Evolutionary conservation across 2,797 vertebrate genomes (phyloP), one percentile per base, ranked within the genome.

Genomic region (Pantherophis vulpinus): DNA sequence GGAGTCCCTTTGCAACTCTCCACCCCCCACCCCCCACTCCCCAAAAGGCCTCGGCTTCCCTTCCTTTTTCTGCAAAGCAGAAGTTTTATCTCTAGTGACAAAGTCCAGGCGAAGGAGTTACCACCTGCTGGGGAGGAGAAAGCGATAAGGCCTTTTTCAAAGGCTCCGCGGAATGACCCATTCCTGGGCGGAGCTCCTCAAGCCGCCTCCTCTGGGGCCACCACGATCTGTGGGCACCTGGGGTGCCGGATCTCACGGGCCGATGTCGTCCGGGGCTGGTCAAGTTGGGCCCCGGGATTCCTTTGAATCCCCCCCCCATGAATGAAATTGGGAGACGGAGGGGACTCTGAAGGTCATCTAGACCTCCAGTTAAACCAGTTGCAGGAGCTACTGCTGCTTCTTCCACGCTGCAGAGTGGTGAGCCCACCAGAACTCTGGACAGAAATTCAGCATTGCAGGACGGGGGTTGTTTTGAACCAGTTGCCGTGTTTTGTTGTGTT

Each of bases 241-340:
- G 25, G 32, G 32, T 27, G 32, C 59, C 59, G 9, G 16, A 23
- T 47, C 59, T 74, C 25, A 4, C 2, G 8, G 25, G 13, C 14
- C 9, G 25, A 5, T 27, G 29, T 32, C 12, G 0, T 10, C 10
- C 12, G 20, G 2, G 32, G 7, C 3, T 32, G 37, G 14, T 63
- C 13, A 18, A 2, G 0, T 13, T 51, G 88, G 59, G 37, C 87
- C 88, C 29, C 2, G 1, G n/a, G 66, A 9, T 18, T 7, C n/a
- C 66, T 70, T 32, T 32, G 66, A 70, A 18, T 37, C n/a, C n/a
- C 13, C 13, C 66, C 14, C 7, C 2, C 14, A 0, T 74, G 66
- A 3, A 20, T 79, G 37, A 18, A 23, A 56, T 88, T 58, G 29
- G 14, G 27, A n/a, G 61, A 70, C 70, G 96, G 97, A 96, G 91